phyloP scores from a whole-genome alignment of 2,888 invertebrate genomes.

The Girardia tigrina region DNA sequence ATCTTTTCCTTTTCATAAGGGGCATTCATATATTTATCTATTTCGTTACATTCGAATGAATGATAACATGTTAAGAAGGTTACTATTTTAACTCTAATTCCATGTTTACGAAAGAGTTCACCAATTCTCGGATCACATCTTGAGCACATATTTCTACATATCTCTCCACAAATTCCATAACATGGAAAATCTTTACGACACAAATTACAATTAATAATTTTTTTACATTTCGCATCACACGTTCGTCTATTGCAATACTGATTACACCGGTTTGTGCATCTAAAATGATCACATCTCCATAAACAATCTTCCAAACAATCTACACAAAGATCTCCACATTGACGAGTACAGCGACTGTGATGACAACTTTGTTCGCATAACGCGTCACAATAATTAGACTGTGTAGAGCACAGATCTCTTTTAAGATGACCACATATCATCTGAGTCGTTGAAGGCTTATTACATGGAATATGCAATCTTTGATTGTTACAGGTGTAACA shows the following conservation, averaged over 20 bases:
- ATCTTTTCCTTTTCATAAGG: background rate
- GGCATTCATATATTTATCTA: conserved; percentile 14
- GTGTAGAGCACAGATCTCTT: conserved; percentile 18
- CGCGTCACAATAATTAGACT: background rate
- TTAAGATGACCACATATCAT: conserved; percentile 40
- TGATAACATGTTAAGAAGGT: conserved; percentile 30
- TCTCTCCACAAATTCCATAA: conserved; percentile 30
- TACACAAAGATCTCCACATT: conserved; percentile 5
- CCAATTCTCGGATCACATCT: background rate
- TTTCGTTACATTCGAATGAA: conserved; percentile 1
- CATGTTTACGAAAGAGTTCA: background rate
- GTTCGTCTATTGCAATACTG: background rate
- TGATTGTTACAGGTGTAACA: background rate
- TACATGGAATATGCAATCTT: background rate
- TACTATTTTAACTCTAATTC: background rate
- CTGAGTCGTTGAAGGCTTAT: background rate
- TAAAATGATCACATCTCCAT: background rate
- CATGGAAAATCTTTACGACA: conserved; percentile 18
- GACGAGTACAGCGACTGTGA: background rate
- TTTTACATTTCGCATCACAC: conserved; percentile 20
- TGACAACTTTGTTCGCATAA: background rate
- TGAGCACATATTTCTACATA: conserved; percentile 18
- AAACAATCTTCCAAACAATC: background rate
- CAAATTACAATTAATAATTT: background rate
- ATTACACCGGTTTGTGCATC: background rate